Evolutionary conservation across 1,140 invertebrate genomes (phyloP), one percentile per base, ranked within the genome.

Genomic region (Heliconius hewitsoni): DNA sequence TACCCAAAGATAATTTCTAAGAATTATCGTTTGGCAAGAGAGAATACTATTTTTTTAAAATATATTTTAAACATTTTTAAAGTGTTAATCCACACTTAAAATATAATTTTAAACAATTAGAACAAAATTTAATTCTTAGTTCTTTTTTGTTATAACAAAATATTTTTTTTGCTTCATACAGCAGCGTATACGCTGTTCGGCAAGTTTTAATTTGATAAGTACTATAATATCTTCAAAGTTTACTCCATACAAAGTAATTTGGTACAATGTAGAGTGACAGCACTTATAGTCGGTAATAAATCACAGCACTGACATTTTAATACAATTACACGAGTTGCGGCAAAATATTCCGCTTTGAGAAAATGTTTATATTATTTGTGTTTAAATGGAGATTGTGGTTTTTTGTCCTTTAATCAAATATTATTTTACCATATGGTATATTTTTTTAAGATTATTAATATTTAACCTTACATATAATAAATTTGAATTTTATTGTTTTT

Each of bases 261-360:
- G 27, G 60, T 30, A 66, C 60, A 30, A 66, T 13, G 60, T 23
- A 66, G 23, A 66, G 60, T 66, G 60, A 66, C 60, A 30, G 60
- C 60, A 66, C 60, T 66, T 66, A 66, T 66, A 66, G 60, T 27
- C 60, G 13, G 60, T 66, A 66, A 66, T 66, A 66, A 73, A 73
- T 73, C 71, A 73, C 37, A 73, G 19, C 23, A 73, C 37, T 73
- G 71, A 73, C 71, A 46, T 73, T 73, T 73, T 73, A 73, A 73
- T 73, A 73, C 37, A 73, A 73, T 73, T 73, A 73, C 71, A 73
- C 46, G 71, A 66, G 39, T 73, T 73, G 71, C 39, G 42, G 71
- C 71, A 46, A 73, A 73, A 73, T 42, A 73, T 73, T 73, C 19
- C 71, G 37, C 37, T 46, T 66, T 66, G 60, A 72, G 16, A 73